phyloP scores from a whole-genome alignment of 2,888 invertebrate species.

The Cantharis nigra region DNA sequence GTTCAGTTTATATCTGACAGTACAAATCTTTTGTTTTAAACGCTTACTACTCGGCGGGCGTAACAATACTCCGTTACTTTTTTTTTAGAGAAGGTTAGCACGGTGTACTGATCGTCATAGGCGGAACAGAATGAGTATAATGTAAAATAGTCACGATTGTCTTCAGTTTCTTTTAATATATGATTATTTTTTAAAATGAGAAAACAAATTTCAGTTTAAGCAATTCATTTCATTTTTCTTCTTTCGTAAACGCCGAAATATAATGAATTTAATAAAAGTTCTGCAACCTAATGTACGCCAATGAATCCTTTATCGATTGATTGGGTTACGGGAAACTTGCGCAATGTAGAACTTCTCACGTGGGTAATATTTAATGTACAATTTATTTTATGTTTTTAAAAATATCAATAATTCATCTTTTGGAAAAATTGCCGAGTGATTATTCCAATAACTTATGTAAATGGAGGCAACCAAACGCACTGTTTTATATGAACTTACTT shows the following conservation, averaged over 20 bases:
- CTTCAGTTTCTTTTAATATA: background rate
- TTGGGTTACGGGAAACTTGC: slow-evolving; percentile 33
- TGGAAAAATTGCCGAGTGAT: background rate
- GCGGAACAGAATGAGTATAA: background rate
- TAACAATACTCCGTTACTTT: slow-evolving; percentile 42
- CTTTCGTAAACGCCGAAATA: background rate
- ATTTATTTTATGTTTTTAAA: background rate
- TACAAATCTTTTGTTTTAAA: slow-evolving; percentile 31
- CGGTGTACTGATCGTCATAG: background rate
- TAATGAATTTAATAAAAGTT: background rate
- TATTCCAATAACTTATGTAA: background rate
- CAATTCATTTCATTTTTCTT: background rate
- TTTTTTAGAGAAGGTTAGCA: slow-evolving; percentile 24
- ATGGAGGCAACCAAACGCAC: background rate
- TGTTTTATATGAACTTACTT: background rate
- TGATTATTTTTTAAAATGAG: background rate
- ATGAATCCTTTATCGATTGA: slow-evolving; percentile 38
- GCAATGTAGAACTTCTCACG: slow-evolving; percentile 35
- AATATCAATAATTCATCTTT: background rate
- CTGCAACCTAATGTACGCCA: slow-evolving; percentile 13
- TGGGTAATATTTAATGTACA: slow-evolving; percentile 31
- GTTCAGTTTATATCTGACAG: slow-evolving; percentile 21
- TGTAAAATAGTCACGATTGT: background rate
- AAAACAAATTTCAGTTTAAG: background rate
- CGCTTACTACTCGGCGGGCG: slow-evolving; percentile 36